Base-by-base conservation (phyloP, 2,888 invertebrate species). In the Scrobipalpa costella region DNA sequence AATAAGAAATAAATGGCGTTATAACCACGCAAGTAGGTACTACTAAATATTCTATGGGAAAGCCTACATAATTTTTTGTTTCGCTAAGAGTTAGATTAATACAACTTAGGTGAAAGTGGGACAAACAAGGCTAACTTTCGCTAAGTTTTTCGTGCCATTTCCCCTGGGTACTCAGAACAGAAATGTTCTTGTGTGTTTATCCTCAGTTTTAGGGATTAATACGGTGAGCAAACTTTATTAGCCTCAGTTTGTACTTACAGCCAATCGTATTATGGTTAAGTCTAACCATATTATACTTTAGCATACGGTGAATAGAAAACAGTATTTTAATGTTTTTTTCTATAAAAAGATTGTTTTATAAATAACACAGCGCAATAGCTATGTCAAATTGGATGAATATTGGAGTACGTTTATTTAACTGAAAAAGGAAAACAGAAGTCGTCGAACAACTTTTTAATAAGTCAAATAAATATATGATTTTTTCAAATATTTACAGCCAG, bases 241-340 rank as follows among this genome's bases (percentile, higher is more conserved):
- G 19, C 50, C 38, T 52, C 13, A n/a, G 27, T 15, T 50, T 6
- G 0, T 15, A 7, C 15, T n/a, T 44, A 15, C n/a, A 15, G 3
- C 40, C 0, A 11, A 40, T n/a, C n/a, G 84, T 85, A 85, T 85
- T 84, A 78, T 78, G 78, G 78, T 80, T 27, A 5, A 27, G 27
- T 27, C 27, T 27, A 27, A 27, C 27, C 5, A 27, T 27, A n/a
- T n/a, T n/a, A n/a, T n/a, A n/a, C n/a, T n/a, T n/a, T n/a, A n/a
- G n/a, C n/a, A n/a, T n/a, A n/a, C n/a, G n/a, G n/a, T n/a, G n/a
- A n/a, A n/a, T n/a, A n/a, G n/a, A n/a, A n/a, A n/a, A n/a, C n/a
- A n/a, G n/a, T n/a, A n/a, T n/a, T n/a, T n/a, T n/a, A n/a, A n/a
- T n/a, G n/a, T n/a, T n/a, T n/a, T n/a, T n/a, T n/a, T n/a, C n/a